These are phyloP conservation scores for Silurus lanzhouensis DNA, from an alignment of 2,797 vertebrate genomes.

Conservation along the genomic window DNA sequence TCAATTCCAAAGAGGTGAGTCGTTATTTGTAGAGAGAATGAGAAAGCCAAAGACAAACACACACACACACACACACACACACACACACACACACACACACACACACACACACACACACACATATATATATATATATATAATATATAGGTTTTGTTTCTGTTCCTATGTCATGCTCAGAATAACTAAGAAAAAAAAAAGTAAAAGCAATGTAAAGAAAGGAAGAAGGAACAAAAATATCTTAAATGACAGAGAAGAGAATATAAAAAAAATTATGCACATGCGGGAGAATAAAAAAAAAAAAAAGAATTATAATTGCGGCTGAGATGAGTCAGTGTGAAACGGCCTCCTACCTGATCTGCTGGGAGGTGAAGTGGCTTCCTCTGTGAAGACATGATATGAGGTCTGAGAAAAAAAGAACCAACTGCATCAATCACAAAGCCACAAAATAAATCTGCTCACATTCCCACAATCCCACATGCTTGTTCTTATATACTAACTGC, in stretches of 20 bases:
- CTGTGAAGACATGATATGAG: slow-evolving; percentile 83
- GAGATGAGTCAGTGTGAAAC: neutral
- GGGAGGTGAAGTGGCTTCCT: slow-evolving; percentile 79
- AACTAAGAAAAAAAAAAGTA: neutral
- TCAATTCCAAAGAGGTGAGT: neutral
- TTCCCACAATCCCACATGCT: slow-evolving; percentile 10
- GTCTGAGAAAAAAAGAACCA: slow-evolving; percentile 66
- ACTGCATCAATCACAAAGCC: neutral
- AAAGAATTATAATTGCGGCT: neutral
- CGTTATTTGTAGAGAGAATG: neutral
- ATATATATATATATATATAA: too few species aligned
- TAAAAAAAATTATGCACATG: neutral
- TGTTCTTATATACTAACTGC: slow-evolving; percentile 49
- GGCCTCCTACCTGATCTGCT: slow-evolving; percentile 74
- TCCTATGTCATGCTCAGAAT: too few species aligned
- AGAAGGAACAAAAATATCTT: neutral
- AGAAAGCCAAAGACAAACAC: neutral
- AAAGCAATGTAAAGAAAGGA: neutral
- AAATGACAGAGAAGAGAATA: neutral
- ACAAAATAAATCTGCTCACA: slow-evolving; percentile 20
- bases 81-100: too few species aligned
- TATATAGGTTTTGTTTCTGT: too few species aligned
- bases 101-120: too few species aligned
- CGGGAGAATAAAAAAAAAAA: neutral
- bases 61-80: too few species aligned